Evolutionary conservation across 2,113 vertebrate species (phyloP), one percentile per base, ranked within the genome.

Genomic region (Peucedramus taeniatus): DNA sequence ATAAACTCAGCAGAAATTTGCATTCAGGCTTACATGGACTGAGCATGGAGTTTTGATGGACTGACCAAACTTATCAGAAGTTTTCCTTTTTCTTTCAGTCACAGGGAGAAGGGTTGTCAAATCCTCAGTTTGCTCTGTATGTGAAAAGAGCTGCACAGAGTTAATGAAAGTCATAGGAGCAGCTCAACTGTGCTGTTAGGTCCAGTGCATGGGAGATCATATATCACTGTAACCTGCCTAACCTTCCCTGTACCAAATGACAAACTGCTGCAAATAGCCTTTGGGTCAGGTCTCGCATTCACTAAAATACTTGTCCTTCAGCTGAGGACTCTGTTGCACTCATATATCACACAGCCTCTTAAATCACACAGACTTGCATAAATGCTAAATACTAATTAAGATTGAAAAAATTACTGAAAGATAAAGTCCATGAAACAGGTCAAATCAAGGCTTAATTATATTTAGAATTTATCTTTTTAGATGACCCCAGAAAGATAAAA

Each of bases 191-290:
- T 80, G 90, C 76, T 88, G 92, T 63, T 96, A 92, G 94, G 94
- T 96, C 96, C 93, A 88, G 92, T 96, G 90, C 94, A 85, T 74
- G 92, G 96, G 95, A 96, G 96, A 97, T 97, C 97, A 94, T 97
- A 97, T 89, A 95, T 97, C 93, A 97, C 42, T 93, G 87, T 81
- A 97, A 97, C 98, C 98, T 97, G 56, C 82, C 96, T 97, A 96
- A 98, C 98, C 97, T 98, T 98, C 97, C 78, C 96, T 97, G 97
- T 97, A 97, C 96, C 94, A 97, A 97, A 97, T 98, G 98, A 98
- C 98, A 98, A 98, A 98, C 96, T 97, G 97, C 97, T 97, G 96
- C 94, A 97, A 97, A 98, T 97, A 97, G 97, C 94, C 97, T 97
- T 93, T 92, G 82, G 97, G 97, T 97, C 96, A 96, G 96, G 96